Evolutionary conservation across 1,140 invertebrate species (phyloP), one percentile per base, ranked within the genome.

Genomic region (Drosophila arizonae): DNA sequence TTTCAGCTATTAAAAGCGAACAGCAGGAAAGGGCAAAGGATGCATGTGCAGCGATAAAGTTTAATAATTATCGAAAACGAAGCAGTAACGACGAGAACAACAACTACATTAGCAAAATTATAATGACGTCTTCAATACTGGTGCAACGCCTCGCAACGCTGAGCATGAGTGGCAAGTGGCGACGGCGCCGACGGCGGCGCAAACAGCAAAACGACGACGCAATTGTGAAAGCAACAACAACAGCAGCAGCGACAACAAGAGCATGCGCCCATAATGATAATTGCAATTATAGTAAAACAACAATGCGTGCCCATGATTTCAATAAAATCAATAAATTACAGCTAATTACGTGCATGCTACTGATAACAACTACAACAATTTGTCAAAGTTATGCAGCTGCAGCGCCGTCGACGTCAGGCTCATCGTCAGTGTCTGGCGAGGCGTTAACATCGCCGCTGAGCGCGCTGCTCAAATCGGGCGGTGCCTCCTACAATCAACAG

Each of bases 311-410:
- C 69, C 80, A 78, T 88, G 84, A 88, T 79, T 88, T 88, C 76
- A 90, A 88, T 88, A 90, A 88, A 87, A 79, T 90, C 88, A 90
- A 90, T 90, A 90, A 90, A 90, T 81, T 90, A 76, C 70, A 80
- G 77, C 80, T 90, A 90, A 88, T 90, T 84, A 90, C 88, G 72
- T 79, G 76, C 71, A 81, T 90, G 64, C 72, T 88, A 63, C 89
- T 90, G 88, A 88, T 90, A 90, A 90, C 80, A 66, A 71, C 89
- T 61, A 76, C 80, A 76, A 88, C 84, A 89, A 88, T 88, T 88
- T 88, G 84, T 89, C 84, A 89, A 84, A 88, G 71, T 61, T 64
- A 64, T 57, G 79, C 41, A 26, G 67, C 26, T 11, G 72, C 72
- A n/a, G 77, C 85, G 84, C 65, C 77, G 43, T 48, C 55, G 21